Evolutionary conservation across 2,888 invertebrate genomes (phyloP).

Genomic region (Actias luna): DNA sequence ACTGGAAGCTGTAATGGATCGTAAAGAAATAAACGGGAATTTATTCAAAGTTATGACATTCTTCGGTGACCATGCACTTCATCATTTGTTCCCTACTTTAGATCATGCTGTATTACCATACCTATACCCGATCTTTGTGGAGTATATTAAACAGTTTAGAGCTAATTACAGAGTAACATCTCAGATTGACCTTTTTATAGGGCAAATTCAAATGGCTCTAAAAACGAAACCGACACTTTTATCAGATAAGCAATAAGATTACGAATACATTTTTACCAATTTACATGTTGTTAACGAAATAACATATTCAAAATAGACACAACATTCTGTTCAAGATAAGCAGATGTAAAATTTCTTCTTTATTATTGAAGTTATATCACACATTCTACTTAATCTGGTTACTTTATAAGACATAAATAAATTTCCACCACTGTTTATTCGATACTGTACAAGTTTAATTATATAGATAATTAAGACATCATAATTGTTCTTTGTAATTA

Average conservation of each 20-base stretch:
- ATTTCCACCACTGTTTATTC: no score
- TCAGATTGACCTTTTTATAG: constrained; percentile 57
- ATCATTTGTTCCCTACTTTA: constrained; percentile 90
- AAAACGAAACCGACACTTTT: constrained; percentile 52
- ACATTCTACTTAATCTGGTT: no score
- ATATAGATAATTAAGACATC: no score
- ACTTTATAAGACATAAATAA: no score
- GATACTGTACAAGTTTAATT: no score
- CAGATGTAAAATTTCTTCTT: not conserved
- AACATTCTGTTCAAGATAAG: not conserved
- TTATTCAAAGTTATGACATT: constrained; percentile 85
- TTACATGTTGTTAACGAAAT: not conserved
- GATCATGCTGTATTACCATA: constrained; percentile 87
- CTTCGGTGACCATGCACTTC: constrained; percentile 89
- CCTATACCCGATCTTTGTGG: constrained; percentile 83
- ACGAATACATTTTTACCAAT: not conserved
- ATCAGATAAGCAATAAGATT: constrained; percentile 19
- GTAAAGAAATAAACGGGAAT: constrained; percentile 84
- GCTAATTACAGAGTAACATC: constrained; percentile 69
- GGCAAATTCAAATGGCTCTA: constrained; percentile 56
- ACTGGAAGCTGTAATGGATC: constrained; percentile 88
- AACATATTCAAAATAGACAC: not conserved
- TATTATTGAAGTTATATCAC: not conserved
- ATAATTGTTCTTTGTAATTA: no score
- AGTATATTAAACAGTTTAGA: constrained; percentile 84